These are phyloP conservation scores for Hydroisotoma schaefferi DNA, from an alignment of 2,888 invertebrate species.

Conservation along the genomic window DNA sequence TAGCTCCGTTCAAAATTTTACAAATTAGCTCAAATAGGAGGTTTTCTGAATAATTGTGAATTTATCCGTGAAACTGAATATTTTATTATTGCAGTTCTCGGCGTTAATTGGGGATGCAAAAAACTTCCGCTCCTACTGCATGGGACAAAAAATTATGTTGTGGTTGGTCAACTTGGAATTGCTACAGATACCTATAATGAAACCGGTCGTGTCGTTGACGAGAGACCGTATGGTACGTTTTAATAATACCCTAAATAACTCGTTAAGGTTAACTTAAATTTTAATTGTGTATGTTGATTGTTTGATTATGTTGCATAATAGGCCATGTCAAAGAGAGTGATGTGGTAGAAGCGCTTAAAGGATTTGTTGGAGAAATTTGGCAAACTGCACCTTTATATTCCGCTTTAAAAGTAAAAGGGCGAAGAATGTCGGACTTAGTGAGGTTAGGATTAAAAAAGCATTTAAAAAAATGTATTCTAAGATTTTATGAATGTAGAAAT, in stretches of 20 bases:
- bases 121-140: conserved; percentile 46
- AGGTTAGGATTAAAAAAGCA: conserved; percentile 33
- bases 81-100: conserved; percentile 45
- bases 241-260: too few species aligned
- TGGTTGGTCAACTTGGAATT: conserved; percentile 47
- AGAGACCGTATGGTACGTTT: conserved; percentile 49
- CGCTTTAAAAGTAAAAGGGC: conserved; percentile 44
- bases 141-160: conserved; percentile 49
- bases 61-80: background rate
- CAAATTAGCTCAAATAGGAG: background rate
- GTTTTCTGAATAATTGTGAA: background rate
- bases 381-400: conserved; percentile 49
- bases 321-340: conserved; percentile 47
- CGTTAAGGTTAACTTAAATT: too few species aligned
- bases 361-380: conserved; percentile 47
- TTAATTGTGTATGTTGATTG: background rate
- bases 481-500: background rate
- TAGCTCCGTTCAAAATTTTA: too few species aligned
- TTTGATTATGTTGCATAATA: conserved; percentile 15
- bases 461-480: background rate
- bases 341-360: conserved; percentile 32
- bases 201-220: conserved; percentile 45
- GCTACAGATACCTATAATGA: conserved; percentile 49
- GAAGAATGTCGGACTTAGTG: conserved; percentile 46
- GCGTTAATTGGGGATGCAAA: conserved; percentile 49